These are phyloP conservation scores for Eumacrocentrus americanus DNA, from an alignment of 2,888 invertebrate genomes.

Conservation along the genomic window DNA sequence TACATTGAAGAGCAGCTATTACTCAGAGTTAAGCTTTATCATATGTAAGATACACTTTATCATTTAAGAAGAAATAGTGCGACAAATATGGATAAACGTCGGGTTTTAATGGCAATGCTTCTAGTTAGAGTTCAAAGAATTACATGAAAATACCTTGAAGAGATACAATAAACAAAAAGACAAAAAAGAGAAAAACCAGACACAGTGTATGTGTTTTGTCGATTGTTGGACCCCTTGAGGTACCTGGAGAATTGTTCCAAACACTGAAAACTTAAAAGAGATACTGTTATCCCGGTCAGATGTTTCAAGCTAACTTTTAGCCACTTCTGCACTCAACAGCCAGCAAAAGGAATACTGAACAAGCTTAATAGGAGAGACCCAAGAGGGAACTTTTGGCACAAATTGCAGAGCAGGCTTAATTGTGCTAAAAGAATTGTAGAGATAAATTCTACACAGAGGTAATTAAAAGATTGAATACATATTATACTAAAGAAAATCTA, in stretches of 20 bases:
- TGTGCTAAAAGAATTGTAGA: neutral
- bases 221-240: neutral
- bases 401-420: neutral
- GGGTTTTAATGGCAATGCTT: too few relatives aligned
- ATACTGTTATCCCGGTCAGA: neutral
- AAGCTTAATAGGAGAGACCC: too few relatives aligned
- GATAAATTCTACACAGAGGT: too few relatives aligned
- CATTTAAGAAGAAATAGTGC: too few relatives aligned
- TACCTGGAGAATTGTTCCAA: neutral
- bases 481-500: too few relatives aligned
- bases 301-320: neutral
- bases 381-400: constrained; percentile 1
- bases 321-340: neutral
- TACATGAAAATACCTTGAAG: too few relatives aligned
- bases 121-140: too few relatives aligned
- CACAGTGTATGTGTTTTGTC: neutral
- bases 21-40: too few relatives aligned
- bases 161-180: too few relatives aligned
- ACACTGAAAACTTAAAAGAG: neutral
- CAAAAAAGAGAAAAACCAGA: neutral
- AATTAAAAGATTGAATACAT: too few relatives aligned
- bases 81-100: too few relatives aligned
- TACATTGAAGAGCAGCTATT: neutral
- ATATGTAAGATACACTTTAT: too few relatives aligned
- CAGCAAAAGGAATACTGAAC: neutral